Base-by-base conservation (phyloP, 2,888 invertebrate genomes). In the Drosophila koepferae region DNA sequence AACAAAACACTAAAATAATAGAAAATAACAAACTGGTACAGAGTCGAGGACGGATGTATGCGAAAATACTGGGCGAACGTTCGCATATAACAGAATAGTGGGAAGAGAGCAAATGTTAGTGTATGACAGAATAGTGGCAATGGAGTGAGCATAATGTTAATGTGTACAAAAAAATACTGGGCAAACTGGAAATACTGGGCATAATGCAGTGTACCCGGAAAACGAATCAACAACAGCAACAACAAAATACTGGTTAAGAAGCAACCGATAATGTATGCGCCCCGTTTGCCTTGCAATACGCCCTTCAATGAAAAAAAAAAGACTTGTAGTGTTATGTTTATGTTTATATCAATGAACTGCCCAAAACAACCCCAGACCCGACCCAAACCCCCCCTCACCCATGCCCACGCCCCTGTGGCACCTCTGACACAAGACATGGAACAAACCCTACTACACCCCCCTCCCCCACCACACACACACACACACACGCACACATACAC, bases 241-340 rank as follows among this genome's bases (percentile, higher is more conserved):
- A 34, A 18, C 7, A 12, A 16, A 40, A 54, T 38, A 38, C 40
- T 40, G 40, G 40, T 16, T 54, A 36, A 3, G 2, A 38, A 16
- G 6, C 28, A 38, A 23, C 36, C 53, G 38, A 16, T 40, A 43
- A 56, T 43, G 43, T 9, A 43, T 56, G 43, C 56, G 56, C 31
- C 31, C 31, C 14, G n/a, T 10, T 28, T 40, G 40, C 54, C 40
- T 40, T 23, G 23, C 23, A 54, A 53, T 51, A n/a, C 46, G 56
- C 18, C 55, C 34, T 44, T 40, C 23, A 72, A 49, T 65, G 48
- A 16, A 74, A 73, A 74, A 16, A 74, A 73, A 74, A 73, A 74
- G 74, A 74, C 74, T 74, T 74, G 51, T 63, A 74, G 66, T 66
- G 59, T 72, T 71, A 72, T 63, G 72, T 59, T 70, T 63, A 71